These are phyloP conservation scores for Brachylomia viminalis DNA, from an alignment of 2,888 invertebrate species.

Conservation along the genomic window DNA sequence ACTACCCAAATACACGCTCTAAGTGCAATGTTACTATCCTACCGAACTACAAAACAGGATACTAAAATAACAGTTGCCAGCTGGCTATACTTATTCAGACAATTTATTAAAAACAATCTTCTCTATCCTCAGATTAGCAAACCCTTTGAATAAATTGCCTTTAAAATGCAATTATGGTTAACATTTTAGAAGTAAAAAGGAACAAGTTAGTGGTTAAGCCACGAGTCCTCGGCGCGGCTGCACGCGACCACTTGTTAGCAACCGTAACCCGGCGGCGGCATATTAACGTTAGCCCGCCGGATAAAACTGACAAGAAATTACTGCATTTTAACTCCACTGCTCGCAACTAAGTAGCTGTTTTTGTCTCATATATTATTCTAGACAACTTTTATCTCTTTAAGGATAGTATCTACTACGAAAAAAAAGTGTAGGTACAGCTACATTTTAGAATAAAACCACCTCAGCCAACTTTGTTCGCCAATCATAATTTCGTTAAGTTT, in stretches of 20 bases:
- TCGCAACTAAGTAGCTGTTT: constrained; percentile 31
- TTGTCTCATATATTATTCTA: constrained; percentile 17
- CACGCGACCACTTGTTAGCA: constrained; percentile 83
- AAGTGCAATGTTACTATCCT: constrained; percentile 24
- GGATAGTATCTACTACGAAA: not conserved
- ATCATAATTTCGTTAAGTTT: constrained; percentile 47
- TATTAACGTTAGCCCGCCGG: constrained; percentile 37
- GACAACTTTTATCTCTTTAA: constrained; percentile 9
- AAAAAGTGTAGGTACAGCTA: not conserved
- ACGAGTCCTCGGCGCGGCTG: constrained; percentile 45
- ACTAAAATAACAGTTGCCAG: not conserved
- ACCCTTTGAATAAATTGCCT: constrained; percentile 27
- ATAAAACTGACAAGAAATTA: constrained; percentile 62
- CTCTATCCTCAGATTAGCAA: constrained; percentile 15
- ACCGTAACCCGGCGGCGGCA: constrained; percentile 14
- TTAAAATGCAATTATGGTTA: constrained; percentile 48
- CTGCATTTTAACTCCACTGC: constrained; percentile 50
- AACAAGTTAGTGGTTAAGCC: constrained; percentile 67
- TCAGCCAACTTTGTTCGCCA: constrained; percentile 25
- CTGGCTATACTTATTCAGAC: not conserved
- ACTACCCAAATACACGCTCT: constrained; percentile 4
- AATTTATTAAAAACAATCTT: constrained; percentile 22
- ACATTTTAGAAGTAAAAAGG: constrained; percentile 61
- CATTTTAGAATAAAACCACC: constrained; percentile 3
- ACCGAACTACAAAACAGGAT: not conserved